Base-by-base conservation (phyloP, 2,797 vertebrate genomes). In the Sebastes jordani region DNA sequence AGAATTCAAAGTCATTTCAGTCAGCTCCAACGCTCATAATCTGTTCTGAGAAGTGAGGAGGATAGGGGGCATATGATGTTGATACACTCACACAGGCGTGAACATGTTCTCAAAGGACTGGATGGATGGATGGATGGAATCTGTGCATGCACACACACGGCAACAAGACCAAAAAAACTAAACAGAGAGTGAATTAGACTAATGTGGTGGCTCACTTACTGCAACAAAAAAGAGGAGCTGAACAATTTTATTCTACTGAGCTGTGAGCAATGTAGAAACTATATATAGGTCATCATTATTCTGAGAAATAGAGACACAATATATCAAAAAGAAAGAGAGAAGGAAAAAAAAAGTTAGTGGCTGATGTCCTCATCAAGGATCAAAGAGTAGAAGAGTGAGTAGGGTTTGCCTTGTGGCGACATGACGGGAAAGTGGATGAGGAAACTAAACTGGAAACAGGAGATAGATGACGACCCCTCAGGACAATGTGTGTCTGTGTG, bases 1-100 rank as follows among this genome's bases (percentile, higher is more conserved):
- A 86, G 86, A 83, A 90, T 83, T 91, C 91, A 89, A 91, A 89
- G 90, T 71, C 62, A 64, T 74, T 84, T 85, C 83, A 89, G 85
- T 84, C 81, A 76, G 63, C 81, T 70, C 78, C 82, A 78, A 38
- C 18, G 23, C 85, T 88, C 82, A 66, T 89, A 87, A 90, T 90
- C 87, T 91, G 80, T 25, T 82, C 74, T 63, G 80, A 87, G 89
- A 78, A 72, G 34, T 22, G 81, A 75, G 77, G 82, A 86, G 79
- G 85, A 82, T 42, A 42, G 77, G 80, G 71, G 64, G 80, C 81
- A 76, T 82, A 72, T 87, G 87, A 91, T 89, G 90, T 77, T 82
- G 77, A 88, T 88, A 85, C 83, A 83, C 84, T 86, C 84, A 71
- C 85, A 78, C 90, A 93, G 84, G 90, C 59, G 65, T 78, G 76